A percentile compares a stretch with the other conserved stretches of the same genome.
These are phyloP conservation scores for Drosophila funebris DNA, from an alignment of 1,140 invertebrate species.

Conservation along the genomic window DNA sequence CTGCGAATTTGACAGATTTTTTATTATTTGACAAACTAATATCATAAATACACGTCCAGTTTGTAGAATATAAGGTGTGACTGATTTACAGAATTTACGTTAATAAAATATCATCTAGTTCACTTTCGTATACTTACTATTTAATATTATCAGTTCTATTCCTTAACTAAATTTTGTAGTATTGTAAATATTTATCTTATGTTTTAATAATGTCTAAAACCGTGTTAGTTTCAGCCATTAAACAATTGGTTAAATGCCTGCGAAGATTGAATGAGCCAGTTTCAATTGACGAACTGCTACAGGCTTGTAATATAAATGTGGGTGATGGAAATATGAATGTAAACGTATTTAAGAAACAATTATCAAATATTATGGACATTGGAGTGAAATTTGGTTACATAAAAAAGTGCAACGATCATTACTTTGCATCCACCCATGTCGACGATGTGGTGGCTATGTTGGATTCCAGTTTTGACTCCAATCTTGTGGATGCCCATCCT, in stretches of 20 bases:
- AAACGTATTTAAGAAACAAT: not conserved
- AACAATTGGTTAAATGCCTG: no score
- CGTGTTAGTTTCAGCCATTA: no score
- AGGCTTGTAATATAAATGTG: no score
- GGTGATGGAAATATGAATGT: not conserved
- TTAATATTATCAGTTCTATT: no score
- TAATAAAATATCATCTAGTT: not conserved
- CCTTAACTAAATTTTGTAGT: no score
- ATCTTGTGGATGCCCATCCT: no score
- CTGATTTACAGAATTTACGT: not conserved
- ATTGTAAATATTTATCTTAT: no score
- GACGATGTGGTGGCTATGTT: slow-evolving; percentile 3
- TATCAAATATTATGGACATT: not conserved
- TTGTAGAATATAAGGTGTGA: not conserved
- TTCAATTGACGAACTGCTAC: no score
- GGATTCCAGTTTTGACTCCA: no score
- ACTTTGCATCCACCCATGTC: slow-evolving; percentile 3
- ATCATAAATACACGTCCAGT: slow-evolving; percentile 54
- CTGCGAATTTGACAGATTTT: slow-evolving; percentile 63
- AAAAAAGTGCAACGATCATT: slow-evolving; percentile 17
- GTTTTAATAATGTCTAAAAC: no score
- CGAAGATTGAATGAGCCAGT: no score
- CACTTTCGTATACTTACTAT: not conserved
- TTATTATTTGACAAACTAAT: slow-evolving; percentile 32
- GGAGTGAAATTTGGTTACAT: slow-evolving; percentile 15